Conservation (phyloP, 1,140 invertebrate genomes). For the Saccostrea echinata region DNA sequence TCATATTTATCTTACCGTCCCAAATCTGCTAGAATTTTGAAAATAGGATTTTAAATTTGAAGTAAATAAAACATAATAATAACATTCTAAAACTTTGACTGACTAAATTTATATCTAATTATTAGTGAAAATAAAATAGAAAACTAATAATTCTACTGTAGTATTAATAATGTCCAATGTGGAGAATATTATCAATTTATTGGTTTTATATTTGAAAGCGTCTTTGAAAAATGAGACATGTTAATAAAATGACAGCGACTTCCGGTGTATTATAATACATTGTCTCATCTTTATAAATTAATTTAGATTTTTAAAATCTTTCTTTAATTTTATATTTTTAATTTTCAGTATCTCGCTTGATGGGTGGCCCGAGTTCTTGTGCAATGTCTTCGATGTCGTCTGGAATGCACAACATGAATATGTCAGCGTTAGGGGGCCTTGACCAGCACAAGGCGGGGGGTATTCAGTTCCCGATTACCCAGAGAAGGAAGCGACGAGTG, state of each 20-base stretch:
- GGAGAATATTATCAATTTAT: no score
- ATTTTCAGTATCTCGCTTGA: slow-evolving; percentile 74
- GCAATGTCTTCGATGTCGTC: slow-evolving; percentile 75
- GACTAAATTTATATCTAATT: no score
- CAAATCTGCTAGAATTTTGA: no score
- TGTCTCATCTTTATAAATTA: neutral
- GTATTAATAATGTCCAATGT: no score
- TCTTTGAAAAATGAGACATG: neutral
- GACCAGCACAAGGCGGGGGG: slow-evolving; percentile 70
- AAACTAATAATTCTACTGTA: no score
- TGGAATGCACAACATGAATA: slow-evolving; percentile 71
- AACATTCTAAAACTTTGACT: no score
- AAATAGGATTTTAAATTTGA: no score
- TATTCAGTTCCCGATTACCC: slow-evolving; percentile 77
- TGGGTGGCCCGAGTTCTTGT: slow-evolving; percentile 75
- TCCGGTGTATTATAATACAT: neutral
- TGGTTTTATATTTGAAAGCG: neutral
- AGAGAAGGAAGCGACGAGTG: slow-evolving; percentile 92
- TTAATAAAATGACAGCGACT: neutral
- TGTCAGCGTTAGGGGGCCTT: slow-evolving; percentile 65
- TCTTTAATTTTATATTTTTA: slow-evolving; percentile 26
- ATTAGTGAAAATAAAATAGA: no score
- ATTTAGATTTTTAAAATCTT: neutral
- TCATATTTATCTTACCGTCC: no score
- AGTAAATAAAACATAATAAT: no score